phyloP scores from a whole-genome alignment of 2,797 vertebrate genomes.

The Melanotaenia trifasciata region DNA sequence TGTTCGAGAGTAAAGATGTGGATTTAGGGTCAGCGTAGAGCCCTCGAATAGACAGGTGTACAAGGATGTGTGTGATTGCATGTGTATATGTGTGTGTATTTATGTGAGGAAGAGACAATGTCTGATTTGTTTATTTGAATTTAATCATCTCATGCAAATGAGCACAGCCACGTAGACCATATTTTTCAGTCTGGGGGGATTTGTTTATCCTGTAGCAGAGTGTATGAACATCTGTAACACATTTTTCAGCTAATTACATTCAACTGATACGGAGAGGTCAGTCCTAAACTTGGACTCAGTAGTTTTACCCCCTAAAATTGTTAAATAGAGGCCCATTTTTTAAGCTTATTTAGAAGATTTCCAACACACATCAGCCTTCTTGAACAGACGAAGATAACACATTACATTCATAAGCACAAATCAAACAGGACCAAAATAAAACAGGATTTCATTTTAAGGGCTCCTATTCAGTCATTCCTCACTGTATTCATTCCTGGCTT shows the following conservation, averaged over 20 bases:
- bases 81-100: constrained; percentile 11
- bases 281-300: neutral
- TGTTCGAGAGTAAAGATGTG: constrained; percentile 8
- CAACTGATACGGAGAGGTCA: neutral
- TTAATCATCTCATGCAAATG: constrained; percentile 34
- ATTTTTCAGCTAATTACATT: constrained; percentile 16
- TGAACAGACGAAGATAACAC: neutral
- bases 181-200: constrained; percentile 6
- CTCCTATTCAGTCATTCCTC: constrained; percentile 37
- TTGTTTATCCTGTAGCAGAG: constrained; percentile 31
- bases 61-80: neutral
- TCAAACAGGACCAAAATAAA: constrained; percentile 38
- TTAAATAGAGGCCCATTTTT: neutral
- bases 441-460: constrained; percentile 45
- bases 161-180: constrained; percentile 4
- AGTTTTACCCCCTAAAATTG: neutral
- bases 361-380: neutral
- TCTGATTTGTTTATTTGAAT: constrained; percentile 4
- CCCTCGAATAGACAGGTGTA: neutral
- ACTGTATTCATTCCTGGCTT: constrained; percentile 2
- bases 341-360: neutral
- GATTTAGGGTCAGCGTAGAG: neutral
- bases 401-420: constrained; percentile 48
- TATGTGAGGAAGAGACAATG: neutral
- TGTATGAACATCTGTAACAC: constrained; percentile 15